Percentiles rank a stretch among this genome's conserved stretches.
phyloP scores from a whole-genome alignment of 2,113 vertebrate genomes.

The Gnathonemus echidnorhynchus region DNA sequence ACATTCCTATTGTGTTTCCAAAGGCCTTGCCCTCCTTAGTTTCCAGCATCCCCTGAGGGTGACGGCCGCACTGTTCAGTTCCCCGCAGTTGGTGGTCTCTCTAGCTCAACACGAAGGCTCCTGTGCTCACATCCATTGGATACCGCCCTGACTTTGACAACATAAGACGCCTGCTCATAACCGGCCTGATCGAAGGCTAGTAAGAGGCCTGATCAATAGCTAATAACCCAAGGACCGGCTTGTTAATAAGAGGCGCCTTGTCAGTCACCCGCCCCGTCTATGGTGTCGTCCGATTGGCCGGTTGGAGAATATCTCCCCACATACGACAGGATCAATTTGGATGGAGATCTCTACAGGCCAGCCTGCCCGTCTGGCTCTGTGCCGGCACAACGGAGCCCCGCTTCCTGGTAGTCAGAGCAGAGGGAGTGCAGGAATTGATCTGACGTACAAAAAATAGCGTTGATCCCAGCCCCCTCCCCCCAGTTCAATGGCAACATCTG shows the following conservation, averaged over 20 bases:
- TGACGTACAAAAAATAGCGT: conserved; percentile 28
- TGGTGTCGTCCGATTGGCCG: not conserved
- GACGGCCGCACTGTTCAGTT: not conserved
- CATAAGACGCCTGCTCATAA: not conserved
- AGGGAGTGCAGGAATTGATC: conserved; percentile 34
- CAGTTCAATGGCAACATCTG: conserved; percentile 16
- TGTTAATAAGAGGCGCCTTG: not conserved
- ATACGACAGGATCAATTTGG: conserved; percentile 18
- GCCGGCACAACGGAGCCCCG: conserved; percentile 32
- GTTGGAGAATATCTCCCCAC: conserved; percentile 14
- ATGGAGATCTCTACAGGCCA: conserved; percentile 15
- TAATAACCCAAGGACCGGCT: not conserved
- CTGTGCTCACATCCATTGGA: not conserved
- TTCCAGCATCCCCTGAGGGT: not conserved
- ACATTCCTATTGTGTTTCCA: not conserved
- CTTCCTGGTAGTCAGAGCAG: conserved; percentile 26
- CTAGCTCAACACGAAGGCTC: not conserved
- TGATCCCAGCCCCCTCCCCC: not conserved
- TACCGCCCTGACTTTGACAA: not conserved
- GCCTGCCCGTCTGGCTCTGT: conserved; percentile 44
- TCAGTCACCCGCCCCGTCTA: not conserved
- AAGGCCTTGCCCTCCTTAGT: not conserved
- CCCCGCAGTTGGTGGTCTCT: not conserved
- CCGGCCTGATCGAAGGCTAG: not conserved
- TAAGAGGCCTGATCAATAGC: conserved; percentile 6